Evolutionary conservation across 2,888 invertebrate species (phyloP), one percentile per base, ranked within the genome.

Genomic region (Drosophila melanosoma): DNA sequence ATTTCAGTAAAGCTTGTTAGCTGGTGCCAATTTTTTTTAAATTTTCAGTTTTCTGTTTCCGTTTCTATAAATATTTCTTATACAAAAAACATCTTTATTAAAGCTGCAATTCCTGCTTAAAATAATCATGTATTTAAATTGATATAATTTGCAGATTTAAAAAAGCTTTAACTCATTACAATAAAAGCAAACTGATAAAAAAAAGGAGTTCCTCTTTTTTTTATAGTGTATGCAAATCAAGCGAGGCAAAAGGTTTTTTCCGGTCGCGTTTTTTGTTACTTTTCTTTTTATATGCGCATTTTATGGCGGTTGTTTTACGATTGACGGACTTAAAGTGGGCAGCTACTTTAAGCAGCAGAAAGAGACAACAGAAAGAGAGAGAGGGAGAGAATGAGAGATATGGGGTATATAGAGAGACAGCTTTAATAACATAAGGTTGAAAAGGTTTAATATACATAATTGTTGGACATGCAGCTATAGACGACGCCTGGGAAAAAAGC

Each of bases 391-490:
- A 17, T 11, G 33, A 10, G 11, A n/a, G 15, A 15, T n/a, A n/a
- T n/a, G 26, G 26, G 29, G 29, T 29, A 1, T 29, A 29, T 29
- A n/a, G 23, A 15, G 26, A 45, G 26, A 20, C 15, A 12, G 10
- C 12, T 11, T 62, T 62, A 77, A 74, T 67, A 63, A 64, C 35
- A 49, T 57, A 58, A 58, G 70, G 53, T 42, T 51, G 53, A 64
- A 67, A 51, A 64, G 74, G 74, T 67, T 81, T 82, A 83, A 81
- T 83, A 82, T 83, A 81, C 85, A 84, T 87, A 89, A 85, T 86
- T 87, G 85, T 81, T 82, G 76, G 70, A 63, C 70, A 69, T 68
- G 80, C 68, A 65, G 57, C 42, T 42, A 56, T 4, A 56, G 23
- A 36, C 6, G 75, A 35, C 33, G 63, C 51, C 56, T 29, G 61